Base-by-base conservation (phyloP, 1,140 invertebrate species). In the Laupala kohalensis region DNA sequence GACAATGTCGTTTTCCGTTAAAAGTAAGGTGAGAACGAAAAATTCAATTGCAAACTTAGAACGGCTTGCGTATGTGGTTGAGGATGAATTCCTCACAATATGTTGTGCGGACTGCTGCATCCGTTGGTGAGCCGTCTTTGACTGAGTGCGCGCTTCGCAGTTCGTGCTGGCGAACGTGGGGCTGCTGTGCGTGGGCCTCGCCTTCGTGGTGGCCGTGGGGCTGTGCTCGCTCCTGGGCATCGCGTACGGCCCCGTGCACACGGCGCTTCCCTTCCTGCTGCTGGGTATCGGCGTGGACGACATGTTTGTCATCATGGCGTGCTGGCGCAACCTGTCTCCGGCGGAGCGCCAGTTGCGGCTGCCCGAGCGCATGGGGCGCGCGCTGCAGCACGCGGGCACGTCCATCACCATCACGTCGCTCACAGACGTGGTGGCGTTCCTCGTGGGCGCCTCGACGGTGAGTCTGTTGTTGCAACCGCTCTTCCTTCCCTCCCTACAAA, bases 391-490 rank as follows among this genome's bases (percentile, higher is more conserved):
- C 77, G 91, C 91, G 25, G 92, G 92, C 6, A 88, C 91, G 0
- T 92, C 91, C 6, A 92, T 94, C 70, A 91, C 88, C 6, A 87
- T 94, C 6, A 94, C 92, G 12, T 92, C 91, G 5, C 81, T 93
- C 65, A 94, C 92, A 2, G 92, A 94, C 79, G 86, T 93, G 70
- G 85, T 92, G 19, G 92, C 92, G 37, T 91, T 91, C 75, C 78
- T 89, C 63, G 87, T 91, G 63, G 89, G 89, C 64, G 83, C 88
- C 68, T 87, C 88, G 2, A 90, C 89, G 67, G 86, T 86, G 78
- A 78, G 75, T 77, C 64, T 68, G 75, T 19, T n/a, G n/a, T n/a
- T n/a, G n/a, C n/a, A n/a, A n/a, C n/a, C n/a, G n/a, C n/a, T n/a
- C n/a, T n/a, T n/a, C n/a, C n/a, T n/a, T n/a, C n/a, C n/a, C n/a